Base-by-base conservation (phyloP, 2,797 vertebrate genomes). In the Australoheros facetus region DNA sequence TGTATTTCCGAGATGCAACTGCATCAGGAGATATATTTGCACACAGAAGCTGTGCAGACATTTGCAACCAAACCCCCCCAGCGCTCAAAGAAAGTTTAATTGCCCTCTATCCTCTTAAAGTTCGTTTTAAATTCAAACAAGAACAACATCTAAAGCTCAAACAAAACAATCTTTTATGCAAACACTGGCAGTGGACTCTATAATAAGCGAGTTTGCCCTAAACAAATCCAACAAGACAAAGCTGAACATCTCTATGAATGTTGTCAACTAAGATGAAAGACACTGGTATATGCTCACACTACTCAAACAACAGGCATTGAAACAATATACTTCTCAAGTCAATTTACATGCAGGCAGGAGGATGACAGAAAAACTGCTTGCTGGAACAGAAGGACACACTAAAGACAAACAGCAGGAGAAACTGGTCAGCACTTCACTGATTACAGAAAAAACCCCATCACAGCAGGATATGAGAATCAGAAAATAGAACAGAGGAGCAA, bases 1-100 rank as follows among this genome's bases (percentile, higher is more conserved):
- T 56, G 91, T 81, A 87, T 85, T 82, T 85, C 81, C 76, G 77
- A 80, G 64, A 83, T 78, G 83, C 86, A 87, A 14, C 37, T 85
- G 74, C 88, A 92, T 66, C 83, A 81, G 64, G 45, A 84, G 62
- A 78, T 73, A 69, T 32, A 78, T 81, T 71, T 83, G 79, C 75
- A 86, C 80, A 73, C 53, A 83, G 13, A 79, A 17, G 79, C 51
- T 51, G 32, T 42, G 56, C 81, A 39, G n/a, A 82, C 39, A 83
- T 81, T 58, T 82, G 69, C 78, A 78, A 21, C 42, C 45, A 75
- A 28, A 32, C 81, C 17, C 66, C 45, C 48, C 71, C 37, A 26
- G 37, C 37, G 26, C 54, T 56, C 26, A 28, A 70, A 73, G 48
- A 48, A 71, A 32, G 72, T 72, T 56, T 17, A 45, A 80, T 48